phyloP scores from a whole-genome alignment of 2,888 invertebrate species.

The Oxytorus armatus region DNA sequence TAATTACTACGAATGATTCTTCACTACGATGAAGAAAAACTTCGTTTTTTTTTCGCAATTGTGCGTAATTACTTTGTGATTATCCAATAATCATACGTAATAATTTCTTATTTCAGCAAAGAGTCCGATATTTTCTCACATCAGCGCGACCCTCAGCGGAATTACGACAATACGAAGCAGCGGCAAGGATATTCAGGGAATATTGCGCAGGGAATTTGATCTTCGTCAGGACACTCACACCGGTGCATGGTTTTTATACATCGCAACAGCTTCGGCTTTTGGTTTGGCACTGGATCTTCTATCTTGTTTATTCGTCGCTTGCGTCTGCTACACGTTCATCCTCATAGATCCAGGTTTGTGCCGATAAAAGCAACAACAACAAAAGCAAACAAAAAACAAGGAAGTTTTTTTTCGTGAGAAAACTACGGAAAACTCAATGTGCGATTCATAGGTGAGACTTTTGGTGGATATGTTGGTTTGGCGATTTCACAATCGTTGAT shows the following conservation, averaged over 20 bases:
- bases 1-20: too few species aligned
- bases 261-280: slow-evolving; percentile 89
- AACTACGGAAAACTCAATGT: neutral
- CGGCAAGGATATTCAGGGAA: slow-evolving; percentile 87
- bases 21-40: slow-evolving; percentile 35
- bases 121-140: slow-evolving; percentile 96
- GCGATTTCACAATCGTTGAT: slow-evolving; percentile 90
- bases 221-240: slow-evolving; percentile 89
- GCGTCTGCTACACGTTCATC: slow-evolving; percentile 89
- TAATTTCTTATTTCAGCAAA: slow-evolving; percentile 85
- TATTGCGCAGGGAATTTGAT: slow-evolving; percentile 91
- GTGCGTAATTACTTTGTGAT: too few species aligned
- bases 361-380: neutral
- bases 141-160: slow-evolving; percentile 93
- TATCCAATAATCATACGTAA: too few species aligned
- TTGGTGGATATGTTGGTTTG: slow-evolving; percentile 89
- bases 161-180: slow-evolving; percentile 94
- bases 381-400: neutral
- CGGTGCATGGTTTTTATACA: slow-evolving; percentile 89
- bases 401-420: too few species aligned
- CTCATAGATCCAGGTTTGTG: slow-evolving; percentile 86
- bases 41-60: too few species aligned
- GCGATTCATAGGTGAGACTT: slow-evolving; percentile 83
- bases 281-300: slow-evolving; percentile 91
- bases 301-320: slow-evolving; percentile 88